Base-by-base conservation (phyloP, 1,140 invertebrate species). In the Coelopa frigida region DNA sequence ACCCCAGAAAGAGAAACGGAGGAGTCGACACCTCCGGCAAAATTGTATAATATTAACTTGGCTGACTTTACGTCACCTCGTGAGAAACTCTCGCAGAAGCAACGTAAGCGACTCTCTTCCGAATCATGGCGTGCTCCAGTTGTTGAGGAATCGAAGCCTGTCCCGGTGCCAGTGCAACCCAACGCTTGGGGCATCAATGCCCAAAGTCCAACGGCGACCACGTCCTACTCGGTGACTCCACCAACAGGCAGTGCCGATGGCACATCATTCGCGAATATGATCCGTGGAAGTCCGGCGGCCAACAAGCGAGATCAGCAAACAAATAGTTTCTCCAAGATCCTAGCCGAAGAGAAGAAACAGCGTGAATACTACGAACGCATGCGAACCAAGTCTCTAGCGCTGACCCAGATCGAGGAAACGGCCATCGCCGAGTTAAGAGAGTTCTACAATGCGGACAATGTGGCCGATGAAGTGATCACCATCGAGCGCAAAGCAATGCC, bases 371-470 rank as follows among this genome's bases (percentile, higher is more conserved):
- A 70, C 36, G 62, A 68, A 11, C 72, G 75, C 50, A 72, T 77
- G 52, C 72, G 65, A 18, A 68, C 70, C 22, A 80, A 79, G 58
- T 74, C 77, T 4, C 61, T 84, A 4, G 54, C 69, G 24, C 68
- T 81, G 12, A 82, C 80, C 11, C 81, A 83, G 74, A 74, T 82
- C 15, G 82, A 84, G 64, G 81, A 84, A 55, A 72, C 74, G 49
- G 82, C 82, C n/a, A 81, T 84, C 24, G 72, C 78, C 17, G 79
- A 83, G 49, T 60, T 84, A 6, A 52, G 73, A 24, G 66, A 68
- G 24, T 77, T 81, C 53, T 84, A 84, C 56, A 76, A 76, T 53
- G 74, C 72, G 5, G 64, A 73, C 10, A 70, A 76, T 52, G 71
- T 75, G 10, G 60, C 59, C 31, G 79, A 83, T 53, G 80, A 82